Percentiles rank a stretch among this genome's conserved stretches.
These are phyloP conservation scores for Lochmaea capreae DNA, from an alignment of 2,888 invertebrate species.

Conservation along the genomic window DNA sequence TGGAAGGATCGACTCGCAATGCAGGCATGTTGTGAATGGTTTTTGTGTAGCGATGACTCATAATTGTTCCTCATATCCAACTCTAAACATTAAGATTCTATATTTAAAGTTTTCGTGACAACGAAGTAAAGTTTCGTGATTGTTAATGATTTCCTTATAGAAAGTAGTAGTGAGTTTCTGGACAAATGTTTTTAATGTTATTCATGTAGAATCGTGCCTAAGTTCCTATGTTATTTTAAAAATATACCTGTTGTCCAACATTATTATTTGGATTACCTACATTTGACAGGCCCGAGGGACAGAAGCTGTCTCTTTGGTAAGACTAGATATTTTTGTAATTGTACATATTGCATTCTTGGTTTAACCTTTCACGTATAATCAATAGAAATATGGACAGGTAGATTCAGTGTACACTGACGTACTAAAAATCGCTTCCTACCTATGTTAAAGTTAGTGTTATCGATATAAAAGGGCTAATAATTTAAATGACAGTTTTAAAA, in stretches of 20 bases:
- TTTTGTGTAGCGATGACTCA: constrained; percentile 57
- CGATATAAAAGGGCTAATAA: no score
- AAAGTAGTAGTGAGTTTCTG: constrained; percentile 34
- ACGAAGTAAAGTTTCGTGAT: constrained; percentile 39
- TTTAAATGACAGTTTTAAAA: no score
- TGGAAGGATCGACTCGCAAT: constrained; percentile 57
- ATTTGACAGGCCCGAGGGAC: constrained; percentile 39
- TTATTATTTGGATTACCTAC: constrained; percentile 39
- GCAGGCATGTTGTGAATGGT: constrained; percentile 60
- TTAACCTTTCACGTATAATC: constrained; percentile 7
- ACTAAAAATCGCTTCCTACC: no score
- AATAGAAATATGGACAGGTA: constrained; percentile 17
- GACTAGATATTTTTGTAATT: constrained; percentile 8
- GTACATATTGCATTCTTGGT: neutral
- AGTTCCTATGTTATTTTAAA: constrained; percentile 38
- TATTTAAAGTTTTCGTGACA: constrained; percentile 40
- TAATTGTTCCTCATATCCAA: constrained; percentile 48
- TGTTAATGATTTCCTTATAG: constrained; percentile 33
- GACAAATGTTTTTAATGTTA: constrained; percentile 45
- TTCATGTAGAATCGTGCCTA: constrained; percentile 14
- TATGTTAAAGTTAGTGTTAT: no score
- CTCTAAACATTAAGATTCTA: constrained; percentile 35
- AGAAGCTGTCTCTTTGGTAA: constrained; percentile 39
- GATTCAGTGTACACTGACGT: neutral
- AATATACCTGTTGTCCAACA: constrained; percentile 48